phyloP scores from a whole-genome alignment of 2,888 invertebrate species.

The Ectobius pallidus region DNA sequence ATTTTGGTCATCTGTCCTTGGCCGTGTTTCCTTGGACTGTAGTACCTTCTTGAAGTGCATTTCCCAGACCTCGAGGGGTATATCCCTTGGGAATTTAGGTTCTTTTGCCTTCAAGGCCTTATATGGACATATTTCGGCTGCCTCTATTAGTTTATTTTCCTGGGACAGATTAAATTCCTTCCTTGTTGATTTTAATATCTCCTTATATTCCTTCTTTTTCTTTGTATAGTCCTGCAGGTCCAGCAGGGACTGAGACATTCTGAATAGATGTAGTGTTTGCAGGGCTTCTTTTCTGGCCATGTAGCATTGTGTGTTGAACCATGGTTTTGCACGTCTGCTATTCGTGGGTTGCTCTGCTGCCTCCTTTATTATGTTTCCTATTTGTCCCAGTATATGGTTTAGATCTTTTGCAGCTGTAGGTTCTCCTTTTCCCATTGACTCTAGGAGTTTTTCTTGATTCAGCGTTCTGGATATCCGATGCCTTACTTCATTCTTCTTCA shows the following conservation, averaged over 20 bases:
- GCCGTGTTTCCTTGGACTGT: neutral
- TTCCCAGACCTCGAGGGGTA: neutral
- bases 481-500: too few species aligned
- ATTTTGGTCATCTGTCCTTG: neutral
- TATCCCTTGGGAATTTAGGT: neutral
- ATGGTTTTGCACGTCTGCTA: too few species aligned
- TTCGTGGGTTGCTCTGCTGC: too few species aligned
- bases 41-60: neutral
- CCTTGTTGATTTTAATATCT: neutral
- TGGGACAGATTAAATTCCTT: neutral
- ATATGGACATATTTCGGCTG: neutral
- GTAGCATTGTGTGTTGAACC: too few species aligned
- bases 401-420: too few species aligned
- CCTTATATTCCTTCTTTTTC: neutral
- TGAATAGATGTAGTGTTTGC: neutral
- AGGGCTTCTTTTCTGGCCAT: neutral
- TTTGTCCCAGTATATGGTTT: too few species aligned
- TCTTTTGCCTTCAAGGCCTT: neutral
- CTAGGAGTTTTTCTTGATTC: too few species aligned
- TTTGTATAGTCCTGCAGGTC: neutral
- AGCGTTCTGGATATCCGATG: too few species aligned
- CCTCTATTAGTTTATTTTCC: neutral
- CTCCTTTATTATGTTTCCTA: too few species aligned
- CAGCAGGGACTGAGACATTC: neutral
- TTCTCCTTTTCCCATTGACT: too few species aligned